These are phyloP conservation scores for Reinhardtius hippoglossoides DNA, from an alignment of 2,113 vertebrate genomes.

Conservation along the genomic window DNA sequence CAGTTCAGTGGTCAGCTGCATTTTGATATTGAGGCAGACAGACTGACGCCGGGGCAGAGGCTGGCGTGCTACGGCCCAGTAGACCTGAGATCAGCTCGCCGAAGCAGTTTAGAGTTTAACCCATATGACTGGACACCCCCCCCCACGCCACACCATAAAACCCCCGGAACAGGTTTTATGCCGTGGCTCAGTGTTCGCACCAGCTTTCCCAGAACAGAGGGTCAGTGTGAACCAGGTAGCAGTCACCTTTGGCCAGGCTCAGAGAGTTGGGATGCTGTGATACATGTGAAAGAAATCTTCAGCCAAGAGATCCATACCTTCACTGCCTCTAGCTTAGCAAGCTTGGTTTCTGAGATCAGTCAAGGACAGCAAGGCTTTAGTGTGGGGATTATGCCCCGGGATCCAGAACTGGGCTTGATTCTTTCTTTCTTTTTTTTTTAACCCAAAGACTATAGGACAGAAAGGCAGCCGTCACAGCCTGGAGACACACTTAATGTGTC, in stretches of 20 bases:
- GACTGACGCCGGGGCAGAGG: constrained; percentile 48
- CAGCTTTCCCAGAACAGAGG: constrained; percentile 32
- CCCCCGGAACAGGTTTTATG: not conserved
- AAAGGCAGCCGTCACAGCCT: constrained; percentile 36
- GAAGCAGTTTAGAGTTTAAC: constrained; percentile 70
- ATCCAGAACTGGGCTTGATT: constrained; percentile 47
- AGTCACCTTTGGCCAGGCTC: constrained; percentile 53
- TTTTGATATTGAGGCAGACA: constrained; percentile 72
- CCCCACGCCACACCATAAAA: constrained; percentile 38
- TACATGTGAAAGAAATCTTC: constrained; percentile 49
- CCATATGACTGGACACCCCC: constrained; percentile 46
- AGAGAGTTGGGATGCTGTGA: constrained; percentile 35
- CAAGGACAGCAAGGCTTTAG: constrained; percentile 68
- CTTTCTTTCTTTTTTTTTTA: constrained; percentile 8
- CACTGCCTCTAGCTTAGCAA: constrained; percentile 49
- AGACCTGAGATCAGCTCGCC: constrained; percentile 62
- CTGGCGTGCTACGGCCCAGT: constrained; percentile 51
- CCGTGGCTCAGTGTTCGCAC: constrained; percentile 20
- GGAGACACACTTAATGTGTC: constrained; percentile 32
- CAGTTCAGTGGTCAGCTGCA: constrained; percentile 75
- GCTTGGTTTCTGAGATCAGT: constrained; percentile 65
- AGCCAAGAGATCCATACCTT: constrained; percentile 50
- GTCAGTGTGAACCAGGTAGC: constrained; percentile 43
- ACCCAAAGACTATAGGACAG: constrained; percentile 23
- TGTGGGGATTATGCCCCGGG: constrained; percentile 56